Conservation (phyloP, 2,888 invertebrate genomes). For the Formica aserva region DNA sequence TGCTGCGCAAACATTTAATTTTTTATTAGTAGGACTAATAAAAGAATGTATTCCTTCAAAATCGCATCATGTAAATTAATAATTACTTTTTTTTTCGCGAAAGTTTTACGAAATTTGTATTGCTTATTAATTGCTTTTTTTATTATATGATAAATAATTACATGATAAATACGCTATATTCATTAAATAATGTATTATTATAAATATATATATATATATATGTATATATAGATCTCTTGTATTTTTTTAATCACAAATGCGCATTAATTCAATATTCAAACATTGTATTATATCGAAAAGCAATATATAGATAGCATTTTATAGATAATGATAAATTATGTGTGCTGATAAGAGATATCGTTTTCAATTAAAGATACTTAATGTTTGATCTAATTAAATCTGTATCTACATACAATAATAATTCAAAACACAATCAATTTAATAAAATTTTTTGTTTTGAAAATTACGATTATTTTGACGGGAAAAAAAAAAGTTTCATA, state of each 20-base stretch:
- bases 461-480: not conserved
- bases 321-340: slow-evolving; percentile 12
- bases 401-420: too few relatives aligned
- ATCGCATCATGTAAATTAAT: not conserved
- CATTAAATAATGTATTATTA: not conserved
- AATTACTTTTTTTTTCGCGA: not conserved
- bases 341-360: slow-evolving; percentile 18
- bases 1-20: not conserved
- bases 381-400: not conserved
- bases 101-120: not conserved
- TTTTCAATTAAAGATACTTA: not conserved
- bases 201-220: too few relatives aligned
- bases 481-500: not conserved
- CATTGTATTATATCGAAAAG: not conserved
- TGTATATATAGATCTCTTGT: too few relatives aligned
- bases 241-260: not conserved
- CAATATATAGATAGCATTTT: not conserved
- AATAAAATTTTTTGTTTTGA: not conserved
- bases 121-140: not conserved
- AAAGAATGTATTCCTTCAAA: not conserved
- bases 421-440: not conserved
- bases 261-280: not conserved
- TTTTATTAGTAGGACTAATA: not conserved
- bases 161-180: not conserved
- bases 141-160: not conserved